These are phyloP conservation scores for Parazoanthus darwini DNA, from an alignment of 92 coral and sea anemone species.

Conservation along the genomic window DNA sequence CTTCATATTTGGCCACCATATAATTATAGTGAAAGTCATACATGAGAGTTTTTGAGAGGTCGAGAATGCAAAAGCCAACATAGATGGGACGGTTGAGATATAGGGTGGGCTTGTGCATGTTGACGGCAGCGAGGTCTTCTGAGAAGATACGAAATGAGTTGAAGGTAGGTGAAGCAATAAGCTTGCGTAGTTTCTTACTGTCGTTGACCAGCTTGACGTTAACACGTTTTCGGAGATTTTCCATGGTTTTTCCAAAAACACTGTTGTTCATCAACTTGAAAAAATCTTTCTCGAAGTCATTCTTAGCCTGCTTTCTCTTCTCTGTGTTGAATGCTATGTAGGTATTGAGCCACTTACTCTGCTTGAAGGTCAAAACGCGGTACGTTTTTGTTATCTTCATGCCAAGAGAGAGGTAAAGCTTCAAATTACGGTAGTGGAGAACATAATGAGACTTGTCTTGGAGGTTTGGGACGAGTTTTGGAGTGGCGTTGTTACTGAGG, in stretches of 20 bases:
- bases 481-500: too few relatives aligned
- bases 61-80: conserved; percentile 50
- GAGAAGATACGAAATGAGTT: conserved; percentile 37
- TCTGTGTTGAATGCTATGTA: conserved; percentile 52
- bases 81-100: conserved; percentile 55
- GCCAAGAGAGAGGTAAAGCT: too few relatives aligned
- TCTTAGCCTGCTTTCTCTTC: conserved; percentile 47
- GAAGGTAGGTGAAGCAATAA: conserved; percentile 31
- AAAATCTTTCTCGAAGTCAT: too few relatives aligned
- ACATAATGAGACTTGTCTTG: too few relatives aligned
- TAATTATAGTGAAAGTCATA: conserved; percentile 52
- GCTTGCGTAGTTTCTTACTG: conserved; percentile 17
- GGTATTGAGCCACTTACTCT: conserved; percentile 47
- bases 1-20: conserved; percentile 34
- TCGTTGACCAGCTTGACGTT: conserved; percentile 39
- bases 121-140: conserved; percentile 53
- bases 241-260: too few relatives aligned
- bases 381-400: conserved; percentile 1
- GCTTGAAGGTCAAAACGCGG: conserved; percentile 45
- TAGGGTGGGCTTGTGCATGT: conserved; percentile 39
- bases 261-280: too few relatives aligned
- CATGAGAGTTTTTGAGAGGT: conserved; percentile 52
- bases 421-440: too few relatives aligned
- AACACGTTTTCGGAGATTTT: conserved; percentile 39
- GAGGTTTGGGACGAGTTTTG: too few relatives aligned